These are phyloP conservation scores for Laspeyria flexula DNA, from an alignment of 2,888 invertebrate genomes.

Conservation along the genomic window DNA sequence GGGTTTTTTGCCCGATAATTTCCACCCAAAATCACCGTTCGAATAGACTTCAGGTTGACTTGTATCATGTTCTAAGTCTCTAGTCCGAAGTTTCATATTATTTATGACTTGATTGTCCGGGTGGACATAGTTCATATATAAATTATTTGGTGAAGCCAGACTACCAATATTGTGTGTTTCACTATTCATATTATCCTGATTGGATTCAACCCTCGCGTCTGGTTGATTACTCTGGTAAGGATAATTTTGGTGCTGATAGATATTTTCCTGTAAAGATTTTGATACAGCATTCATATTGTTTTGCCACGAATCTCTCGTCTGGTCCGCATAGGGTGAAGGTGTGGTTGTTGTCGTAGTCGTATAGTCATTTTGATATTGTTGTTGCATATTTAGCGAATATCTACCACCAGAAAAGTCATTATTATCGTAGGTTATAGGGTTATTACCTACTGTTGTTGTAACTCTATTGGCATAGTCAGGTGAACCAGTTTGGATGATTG, in stretches of 20 bases:
- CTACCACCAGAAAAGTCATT: slow-evolving; percentile 74
- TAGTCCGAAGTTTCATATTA: slow-evolving; percentile 58
- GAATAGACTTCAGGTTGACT: slow-evolving; percentile 69
- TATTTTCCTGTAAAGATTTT: slow-evolving; percentile 67
- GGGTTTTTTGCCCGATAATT: slow-evolving; percentile 71
- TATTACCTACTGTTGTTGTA: slow-evolving; percentile 63
- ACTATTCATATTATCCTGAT: slow-evolving; percentile 56
- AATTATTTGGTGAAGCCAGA: slow-evolving; percentile 71
- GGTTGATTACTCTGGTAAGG: slow-evolving; percentile 60
- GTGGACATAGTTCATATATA: slow-evolving; percentile 72
- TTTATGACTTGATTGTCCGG: slow-evolving; percentile 67
- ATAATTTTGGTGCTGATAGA: slow-evolving; percentile 65
- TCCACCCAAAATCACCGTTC: slow-evolving; percentile 82
- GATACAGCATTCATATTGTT: slow-evolving; percentile 61
- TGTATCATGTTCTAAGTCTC: slow-evolving; percentile 67
- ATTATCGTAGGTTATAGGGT: slow-evolving; percentile 57
- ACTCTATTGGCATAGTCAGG: slow-evolving; percentile 67
- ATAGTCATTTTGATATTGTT: slow-evolving; percentile 70
- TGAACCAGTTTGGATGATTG: slow-evolving; percentile 68
- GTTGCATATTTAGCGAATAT: slow-evolving; percentile 64
- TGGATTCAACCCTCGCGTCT: slow-evolving; percentile 54
- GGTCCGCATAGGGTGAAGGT: slow-evolving; percentile 66
- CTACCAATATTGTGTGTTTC: slow-evolving; percentile 73
- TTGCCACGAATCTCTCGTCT: slow-evolving; percentile 66
- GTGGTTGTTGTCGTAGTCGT: slow-evolving; percentile 67